phyloP scores from a whole-genome alignment of 2,797 vertebrate genomes.

The Acanthurus tractus region DNA sequence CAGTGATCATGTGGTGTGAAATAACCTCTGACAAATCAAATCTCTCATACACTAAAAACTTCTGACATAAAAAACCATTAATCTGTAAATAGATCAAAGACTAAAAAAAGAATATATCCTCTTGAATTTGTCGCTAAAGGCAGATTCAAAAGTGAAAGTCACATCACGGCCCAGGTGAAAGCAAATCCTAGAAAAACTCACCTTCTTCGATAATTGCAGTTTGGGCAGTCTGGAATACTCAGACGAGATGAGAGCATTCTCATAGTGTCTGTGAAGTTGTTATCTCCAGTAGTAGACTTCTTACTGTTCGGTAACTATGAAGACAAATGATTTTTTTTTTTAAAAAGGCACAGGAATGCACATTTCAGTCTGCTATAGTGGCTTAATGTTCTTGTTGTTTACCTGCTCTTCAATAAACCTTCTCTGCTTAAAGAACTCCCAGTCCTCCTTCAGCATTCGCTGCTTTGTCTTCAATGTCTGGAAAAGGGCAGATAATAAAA shows the following conservation, averaged over 20 bases:
- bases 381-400: slow-evolving; percentile 14
- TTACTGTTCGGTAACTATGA: slow-evolving; percentile 91
- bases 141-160: not conserved
- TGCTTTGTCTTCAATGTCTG: slow-evolving; percentile 95
- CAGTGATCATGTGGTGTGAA: not conserved
- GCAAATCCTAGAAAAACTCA: slow-evolving; percentile 73
- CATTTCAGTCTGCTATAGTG: not conserved
- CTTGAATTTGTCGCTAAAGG: not conserved
- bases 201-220: slow-evolving; percentile 97
- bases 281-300: slow-evolving; percentile 90
- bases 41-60: not conserved
- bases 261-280: slow-evolving; percentile 96
- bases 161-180: not conserved
- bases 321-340: not conserved
- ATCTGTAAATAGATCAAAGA: not conserved
- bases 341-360: not conserved
- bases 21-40: not conserved
- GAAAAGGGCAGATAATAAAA: slow-evolving; percentile 37
- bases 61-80: not conserved
- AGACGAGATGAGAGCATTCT: slow-evolving; percentile 95
- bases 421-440: slow-evolving; percentile 96
- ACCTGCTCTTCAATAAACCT: slow-evolving; percentile 97
- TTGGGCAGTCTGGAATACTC: slow-evolving; percentile 97
- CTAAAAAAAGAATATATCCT: not conserved
- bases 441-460: slow-evolving; percentile 95